phyloP scores from a whole-genome alignment of 2,888 invertebrate species.

The Alitta virens region DNA sequence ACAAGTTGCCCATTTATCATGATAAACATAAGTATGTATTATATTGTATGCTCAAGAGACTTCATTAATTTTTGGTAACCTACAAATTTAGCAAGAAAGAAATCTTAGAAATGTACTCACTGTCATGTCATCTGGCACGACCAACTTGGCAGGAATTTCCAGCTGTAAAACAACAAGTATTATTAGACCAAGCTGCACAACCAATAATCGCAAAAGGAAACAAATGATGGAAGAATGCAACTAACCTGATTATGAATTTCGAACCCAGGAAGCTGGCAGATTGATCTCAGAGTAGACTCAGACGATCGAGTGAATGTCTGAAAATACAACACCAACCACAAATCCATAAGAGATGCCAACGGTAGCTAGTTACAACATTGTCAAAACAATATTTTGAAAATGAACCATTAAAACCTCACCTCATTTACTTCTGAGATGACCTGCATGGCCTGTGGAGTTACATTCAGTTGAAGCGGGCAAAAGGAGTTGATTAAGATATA shows the following conservation, averaged over 20 bases:
- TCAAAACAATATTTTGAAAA: neutral
- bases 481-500: conserved; percentile 71
- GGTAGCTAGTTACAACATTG: too few species aligned
- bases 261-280: conserved; percentile 43
- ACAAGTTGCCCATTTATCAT: too few species aligned
- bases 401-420: conserved; percentile 31
- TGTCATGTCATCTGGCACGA: conserved; percentile 5
- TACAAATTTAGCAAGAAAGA: too few species aligned
- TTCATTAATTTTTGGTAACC: too few species aligned
- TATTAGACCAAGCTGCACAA: too few species aligned
- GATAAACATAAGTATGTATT: too few species aligned
- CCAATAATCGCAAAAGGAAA: too few species aligned
- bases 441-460: conserved; percentile 68
- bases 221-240: neutral
- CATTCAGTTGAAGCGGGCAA: conserved; percentile 67
- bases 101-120: conserved; percentile 1
- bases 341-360: too few species aligned
- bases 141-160: conserved; percentile 6
- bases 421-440: conserved; percentile 60
- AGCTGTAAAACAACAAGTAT: neutral
- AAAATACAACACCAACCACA: conserved; percentile 12
- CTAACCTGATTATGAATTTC: conserved; percentile 46
- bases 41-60: too few species aligned
- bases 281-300: conserved; percentile 36
- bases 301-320: conserved; percentile 42